Base-by-base conservation (phyloP, 2,888 invertebrate genomes). In the Mesodorylaimus sp. region DNA sequence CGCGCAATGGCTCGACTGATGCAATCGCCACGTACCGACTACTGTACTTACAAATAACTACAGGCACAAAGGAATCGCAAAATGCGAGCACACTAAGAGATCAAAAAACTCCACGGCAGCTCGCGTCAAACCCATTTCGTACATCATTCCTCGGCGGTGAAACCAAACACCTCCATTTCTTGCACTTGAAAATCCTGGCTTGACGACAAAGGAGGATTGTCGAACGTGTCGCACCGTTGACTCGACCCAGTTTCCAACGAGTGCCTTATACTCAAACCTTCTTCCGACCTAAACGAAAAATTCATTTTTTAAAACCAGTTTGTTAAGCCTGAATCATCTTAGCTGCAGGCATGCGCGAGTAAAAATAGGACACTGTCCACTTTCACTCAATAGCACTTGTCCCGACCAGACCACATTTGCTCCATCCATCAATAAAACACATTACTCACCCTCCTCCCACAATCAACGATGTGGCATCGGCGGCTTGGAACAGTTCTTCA, bases 361-460 rank as follows among this genome's bases (percentile, higher is more conserved):
- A 32, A 32, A 7, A 10, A 32, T 32, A 32, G 32, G 7, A 7
- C 7, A 32, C 16, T 32, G 32, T 7, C 10, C 32, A 32, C 7
- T 16, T 32, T 10, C 16, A 32, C 10, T 32, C 32, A 32, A 32
- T 32, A 16, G 32, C 32, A 32, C 7, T 16, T 32, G 16, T 32
- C 7, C 10, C 16, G 7, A 16, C 32, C 16, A 16, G 32, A 32
- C 32, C 7, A 32, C 10, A 7, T 10, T 16, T 16, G 32, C 7
- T 32, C 7, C 16, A 7, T 7, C 32, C 7, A 7, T 10, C 7
- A 25, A 7, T 24, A 45, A 10, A 19, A 21, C 21, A 45, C 28
- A 45, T 7, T 36, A 45, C 42, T 41, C 21, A 47, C 48, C 48
- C 48, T 19, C 48, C 48, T n/a, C 48, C 48, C n/a, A 47, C 41